Evolutionary conservation across 2,888 invertebrate genomes (phyloP), one percentile per base, ranked within the genome.

Genomic region (Himalopsyche tibetana): DNA sequence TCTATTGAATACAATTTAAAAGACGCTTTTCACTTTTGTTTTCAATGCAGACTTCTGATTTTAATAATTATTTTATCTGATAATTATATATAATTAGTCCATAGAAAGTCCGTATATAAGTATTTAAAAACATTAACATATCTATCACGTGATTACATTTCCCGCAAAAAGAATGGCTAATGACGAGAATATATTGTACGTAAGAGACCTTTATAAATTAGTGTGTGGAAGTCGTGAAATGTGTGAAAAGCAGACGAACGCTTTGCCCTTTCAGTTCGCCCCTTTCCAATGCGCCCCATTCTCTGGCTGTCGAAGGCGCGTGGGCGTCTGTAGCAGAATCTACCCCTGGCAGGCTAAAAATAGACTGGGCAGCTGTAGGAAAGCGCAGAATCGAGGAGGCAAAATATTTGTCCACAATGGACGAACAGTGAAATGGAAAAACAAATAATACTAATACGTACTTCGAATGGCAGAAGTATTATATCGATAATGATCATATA

Each of bases 281-380:
- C 45, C 79, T 63, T 74, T 36, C 74, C 74, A 74, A 36, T 38
- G 74, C 38, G 74, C 74, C 74, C 74, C 74, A 74, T 74, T 74
- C 74, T 74, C 74, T 74, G 8, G 36, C 74, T 36, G 74, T 38
- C 74, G 74, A 74, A 74, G 19, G 63, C 85, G 83, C 69, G 86
- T 85, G 55, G 85, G 84, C 85, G 80, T 69, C 81, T n/a, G 80
- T 80, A 80, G 82, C 63, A 55, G 80, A 85, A 83, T 85, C 17
- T 82, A 84, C 85, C 87, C 84, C 86, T 87, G 88, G 85, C 55
- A 51, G 56, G 82, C 84, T 88, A 87, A 87, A 88, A 87, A 88
- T 88, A 88, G 87, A 63, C 12, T 55, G 42, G 85, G 74, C 74
- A 85, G 69, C 63, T 55, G 82, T 82, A 82, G 55, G 82, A 69